Evolutionary conservation across 2,113 vertebrate genomes (phyloP).

Genomic region (Istiophorus platypterus): DNA sequence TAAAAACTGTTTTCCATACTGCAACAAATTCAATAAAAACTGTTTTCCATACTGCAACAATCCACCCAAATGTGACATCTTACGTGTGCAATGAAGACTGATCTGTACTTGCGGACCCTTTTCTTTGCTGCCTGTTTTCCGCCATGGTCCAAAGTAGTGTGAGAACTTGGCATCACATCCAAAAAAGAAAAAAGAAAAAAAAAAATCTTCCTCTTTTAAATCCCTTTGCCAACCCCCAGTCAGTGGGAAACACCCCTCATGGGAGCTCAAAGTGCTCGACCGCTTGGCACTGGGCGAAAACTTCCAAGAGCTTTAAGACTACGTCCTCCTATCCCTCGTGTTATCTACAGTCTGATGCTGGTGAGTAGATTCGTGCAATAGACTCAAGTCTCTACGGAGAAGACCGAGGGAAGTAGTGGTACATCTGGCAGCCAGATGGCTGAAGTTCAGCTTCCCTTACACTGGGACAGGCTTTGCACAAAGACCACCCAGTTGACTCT

Average conservation of each 20-base stretch:
- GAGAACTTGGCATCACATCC: conserved; percentile 78
- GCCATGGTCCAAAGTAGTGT: conserved; percentile 77
- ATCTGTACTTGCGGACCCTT: conserved; percentile 56
- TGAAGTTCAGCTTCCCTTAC: conserved; percentile 56
- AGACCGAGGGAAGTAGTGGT: conserved; percentile 54
- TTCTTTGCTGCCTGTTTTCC: conserved; percentile 73
- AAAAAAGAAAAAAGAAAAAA: conserved; percentile 17
- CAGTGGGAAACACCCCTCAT: conserved; percentile 67
- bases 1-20: not conserved
- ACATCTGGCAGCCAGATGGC: conserved; percentile 84
- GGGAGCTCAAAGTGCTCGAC: conserved; percentile 53
- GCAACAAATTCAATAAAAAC: conserved; percentile 29
- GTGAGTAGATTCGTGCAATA: conserved; percentile 43
- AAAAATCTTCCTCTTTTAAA: conserved; percentile 56
- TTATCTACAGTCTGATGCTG: conserved; percentile 53
- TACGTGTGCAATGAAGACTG: conserved; percentile 66
- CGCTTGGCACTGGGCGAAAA: conserved; percentile 54
- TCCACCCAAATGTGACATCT: conserved; percentile 49
- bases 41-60: not conserved
- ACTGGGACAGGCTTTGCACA: conserved; percentile 59
- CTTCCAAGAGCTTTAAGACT: conserved; percentile 16
- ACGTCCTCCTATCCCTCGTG: conserved; percentile 27
- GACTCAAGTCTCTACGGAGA: conserved; percentile 55
- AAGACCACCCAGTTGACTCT: conserved; percentile 51
- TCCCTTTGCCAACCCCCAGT: conserved; percentile 39